phyloP scores from a whole-genome alignment of 2,797 vertebrate genomes.

The Zalophus californianus region DNA sequence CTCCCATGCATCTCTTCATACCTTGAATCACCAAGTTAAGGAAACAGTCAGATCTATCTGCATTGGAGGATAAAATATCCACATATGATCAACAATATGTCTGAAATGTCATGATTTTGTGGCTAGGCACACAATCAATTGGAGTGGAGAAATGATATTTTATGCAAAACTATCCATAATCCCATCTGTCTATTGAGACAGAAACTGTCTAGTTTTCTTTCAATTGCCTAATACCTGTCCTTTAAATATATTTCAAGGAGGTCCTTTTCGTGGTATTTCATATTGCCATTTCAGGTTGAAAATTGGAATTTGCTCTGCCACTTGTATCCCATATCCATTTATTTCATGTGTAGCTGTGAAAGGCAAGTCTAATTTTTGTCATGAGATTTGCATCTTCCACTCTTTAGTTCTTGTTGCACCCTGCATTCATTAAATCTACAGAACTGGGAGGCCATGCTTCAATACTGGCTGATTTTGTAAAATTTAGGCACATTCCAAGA shows the following conservation, averaged over 20 bases:
- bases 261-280: too few species aligned
- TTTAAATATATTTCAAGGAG: not conserved
- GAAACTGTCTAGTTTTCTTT: not conserved
- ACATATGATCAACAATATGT: not conserved
- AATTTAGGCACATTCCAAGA: not conserved
- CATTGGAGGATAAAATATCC: not conserved
- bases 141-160: not conserved
- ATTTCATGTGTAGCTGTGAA: not conserved
- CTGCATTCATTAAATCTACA: not conserved
- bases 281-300: not conserved
- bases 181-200: not conserved
- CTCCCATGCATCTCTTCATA: not conserved
- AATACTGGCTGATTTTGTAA: not conserved
- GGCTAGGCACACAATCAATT: not conserved
- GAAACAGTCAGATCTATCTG: not conserved
- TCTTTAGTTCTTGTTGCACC: not conserved
- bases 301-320: not conserved
- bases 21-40: not conserved
- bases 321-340: not conserved
- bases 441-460: not conserved
- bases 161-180: not conserved
- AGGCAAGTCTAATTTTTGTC: not conserved
- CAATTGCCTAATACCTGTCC: not conserved
- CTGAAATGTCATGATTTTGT: not conserved
- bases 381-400: not conserved